These are phyloP conservation scores for Papilio dardanus DNA, from an alignment of 1,140 invertebrate genomes.

Conservation along the genomic window DNA sequence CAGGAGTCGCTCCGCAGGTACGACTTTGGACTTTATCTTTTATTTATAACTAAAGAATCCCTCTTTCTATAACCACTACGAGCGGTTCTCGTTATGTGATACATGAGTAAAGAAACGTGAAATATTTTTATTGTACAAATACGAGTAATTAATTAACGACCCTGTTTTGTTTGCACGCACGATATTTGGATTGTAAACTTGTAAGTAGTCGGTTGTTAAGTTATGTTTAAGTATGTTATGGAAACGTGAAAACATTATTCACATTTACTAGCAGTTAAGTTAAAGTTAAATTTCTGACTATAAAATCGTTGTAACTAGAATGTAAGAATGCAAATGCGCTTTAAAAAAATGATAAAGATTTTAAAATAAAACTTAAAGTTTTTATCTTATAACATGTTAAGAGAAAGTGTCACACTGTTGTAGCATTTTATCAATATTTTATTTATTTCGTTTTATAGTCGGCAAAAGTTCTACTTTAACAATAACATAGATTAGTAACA, in stretches of 20 bases:
- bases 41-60: constrained; percentile 76
- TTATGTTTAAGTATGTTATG: constrained; percentile 31
- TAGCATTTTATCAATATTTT: too few species aligned
- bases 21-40: constrained; percentile 75
- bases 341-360: too few species aligned
- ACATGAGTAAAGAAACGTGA: constrained; percentile 3
- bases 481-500: background rate
- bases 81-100: constrained; percentile 43
- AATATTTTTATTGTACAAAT: constrained; percentile 29
- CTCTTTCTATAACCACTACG: constrained; percentile 53
- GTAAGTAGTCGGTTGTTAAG: constrained; percentile 29
- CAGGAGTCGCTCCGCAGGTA: constrained; percentile 66
- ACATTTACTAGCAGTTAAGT: constrained; percentile 10
- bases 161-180: constrained; percentile 29
- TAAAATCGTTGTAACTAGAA: background rate
- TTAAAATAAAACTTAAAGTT: background rate
- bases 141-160: constrained; percentile 30
- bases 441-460: too few species aligned
- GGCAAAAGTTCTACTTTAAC: too few species aligned
- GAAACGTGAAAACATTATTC: constrained; percentile 23
- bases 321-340: background rate
- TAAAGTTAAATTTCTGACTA: background rate
- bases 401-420: too few species aligned
- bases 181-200: constrained; percentile 25
- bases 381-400: background rate